Percentiles rank a stretch among this genome's conserved stretches.
phyloP scores from a whole-genome alignment of 2,888 invertebrate genomes.

The Alviniconcha strummeri region DNA sequence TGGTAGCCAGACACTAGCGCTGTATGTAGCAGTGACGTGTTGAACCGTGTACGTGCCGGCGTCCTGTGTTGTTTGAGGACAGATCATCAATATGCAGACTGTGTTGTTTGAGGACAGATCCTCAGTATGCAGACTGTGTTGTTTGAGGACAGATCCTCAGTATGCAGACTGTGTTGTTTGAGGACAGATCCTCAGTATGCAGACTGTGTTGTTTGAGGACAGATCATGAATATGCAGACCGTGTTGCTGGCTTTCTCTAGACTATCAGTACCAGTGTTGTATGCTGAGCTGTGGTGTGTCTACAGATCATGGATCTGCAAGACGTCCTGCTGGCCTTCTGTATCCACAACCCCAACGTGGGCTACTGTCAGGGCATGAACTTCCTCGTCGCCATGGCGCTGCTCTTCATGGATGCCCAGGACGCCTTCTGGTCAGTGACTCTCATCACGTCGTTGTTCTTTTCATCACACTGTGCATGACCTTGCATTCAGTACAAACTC shows the following conservation, averaged over 20 bases:
- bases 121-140: too few species aligned
- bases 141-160: too few species aligned
- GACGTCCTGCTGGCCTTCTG: constrained; percentile 75
- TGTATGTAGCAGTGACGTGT: too few species aligned
- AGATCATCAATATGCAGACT: too few species aligned
- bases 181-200: too few species aligned
- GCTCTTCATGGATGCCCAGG: constrained; percentile 76
- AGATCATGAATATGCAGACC: constrained; percentile 76
- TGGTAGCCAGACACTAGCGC: neutral
- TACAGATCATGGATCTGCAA: constrained; percentile 75
- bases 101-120: too few species aligned
- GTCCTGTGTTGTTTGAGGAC: too few species aligned
- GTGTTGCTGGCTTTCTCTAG: constrained; percentile 75
- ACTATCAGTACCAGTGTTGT: constrained; percentile 73
- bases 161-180: too few species aligned
- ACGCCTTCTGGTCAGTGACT: constrained; percentile 75
- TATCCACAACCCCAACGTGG: constrained; percentile 76
- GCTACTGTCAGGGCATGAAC: constrained; percentile 78
- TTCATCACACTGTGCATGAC: too few species aligned
- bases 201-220: constrained; percentile 3
- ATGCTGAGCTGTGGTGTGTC: neutral
- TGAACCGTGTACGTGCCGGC: too few species aligned
- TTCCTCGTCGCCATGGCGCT: constrained; percentile 76
- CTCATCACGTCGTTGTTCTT: neutral
- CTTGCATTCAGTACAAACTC: too few species aligned